Conservation (phyloP, 2,797 vertebrate species). For the Platyrinchus mystaceus region DNA sequence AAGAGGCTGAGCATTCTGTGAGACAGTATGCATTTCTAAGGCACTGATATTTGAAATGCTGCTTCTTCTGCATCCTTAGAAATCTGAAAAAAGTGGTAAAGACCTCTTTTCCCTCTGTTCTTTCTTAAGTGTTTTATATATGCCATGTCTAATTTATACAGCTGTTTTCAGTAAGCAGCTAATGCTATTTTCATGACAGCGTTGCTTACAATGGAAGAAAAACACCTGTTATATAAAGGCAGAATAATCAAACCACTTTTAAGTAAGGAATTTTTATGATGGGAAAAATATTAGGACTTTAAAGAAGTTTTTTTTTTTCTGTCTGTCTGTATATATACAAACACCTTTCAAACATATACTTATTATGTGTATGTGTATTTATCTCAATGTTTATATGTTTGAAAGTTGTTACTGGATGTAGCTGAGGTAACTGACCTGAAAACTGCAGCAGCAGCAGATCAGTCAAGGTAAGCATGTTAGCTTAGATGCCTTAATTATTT, state of each 20-base stretch:
- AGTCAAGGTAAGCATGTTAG: background rate
- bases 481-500: background rate
- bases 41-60: background rate
- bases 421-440: background rate
- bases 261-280: background rate
- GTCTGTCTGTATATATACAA: background rate
- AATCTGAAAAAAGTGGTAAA: background rate
- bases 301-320: background rate
- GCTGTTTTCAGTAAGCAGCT: background rate
- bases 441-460: background rate
- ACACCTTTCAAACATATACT: background rate
- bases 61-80: background rate
- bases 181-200: background rate
- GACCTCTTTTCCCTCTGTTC: background rate
- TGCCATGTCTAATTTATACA: background rate
- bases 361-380: background rate
- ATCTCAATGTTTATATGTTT: background rate
- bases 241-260: background rate
- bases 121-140: background rate
- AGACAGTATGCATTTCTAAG: background rate
- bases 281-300: background rate
- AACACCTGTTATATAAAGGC: background rate
- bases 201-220: background rate
- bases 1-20: background rate
- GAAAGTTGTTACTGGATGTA: background rate